A percentile compares a stretch with the other conserved stretches of the same genome.
Conservation (phyloP, 1,140 invertebrate species). For the Cheumatopsyche charites region DNA sequence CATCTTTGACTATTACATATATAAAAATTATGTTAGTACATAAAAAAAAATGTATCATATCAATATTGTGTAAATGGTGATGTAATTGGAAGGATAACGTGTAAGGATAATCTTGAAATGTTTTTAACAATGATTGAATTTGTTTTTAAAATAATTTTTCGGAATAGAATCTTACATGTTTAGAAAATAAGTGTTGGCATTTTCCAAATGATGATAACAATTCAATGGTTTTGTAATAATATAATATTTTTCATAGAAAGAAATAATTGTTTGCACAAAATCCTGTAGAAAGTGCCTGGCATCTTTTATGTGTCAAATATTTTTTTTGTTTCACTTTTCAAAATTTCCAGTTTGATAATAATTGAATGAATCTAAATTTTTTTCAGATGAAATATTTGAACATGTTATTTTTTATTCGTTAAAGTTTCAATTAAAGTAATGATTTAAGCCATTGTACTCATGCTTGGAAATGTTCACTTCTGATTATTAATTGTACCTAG, state of each 20-base stretch:
- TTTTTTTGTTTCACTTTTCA: not conserved
- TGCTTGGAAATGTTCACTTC: too few species aligned
- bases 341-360: not conserved
- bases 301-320: not conserved
- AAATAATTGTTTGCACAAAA: not conserved
- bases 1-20: too few species aligned
- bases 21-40: not conserved
- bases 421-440: too few species aligned
- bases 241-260: not conserved
- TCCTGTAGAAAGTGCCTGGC: constrained; percentile 4
- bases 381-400: too few species aligned
- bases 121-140: not conserved
- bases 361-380: not conserved
- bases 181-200: constrained; percentile 28
- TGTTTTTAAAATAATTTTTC: not conserved
- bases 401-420: too few species aligned
- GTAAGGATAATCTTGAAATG: not conserved
- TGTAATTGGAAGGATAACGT: not conserved
- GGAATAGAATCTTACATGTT: constrained; percentile 14
- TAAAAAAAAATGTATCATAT: constrained; percentile 25
- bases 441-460: too few species aligned
- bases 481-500: too few species aligned
- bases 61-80: constrained; percentile 3
- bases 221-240: not conserved
- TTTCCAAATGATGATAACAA: not conserved